A percentile compares a stretch with the other conserved stretches of the same genome.
phyloP scores from a whole-genome alignment of 2,797 vertebrate species.

The Chiloscyllium punctatum region DNA sequence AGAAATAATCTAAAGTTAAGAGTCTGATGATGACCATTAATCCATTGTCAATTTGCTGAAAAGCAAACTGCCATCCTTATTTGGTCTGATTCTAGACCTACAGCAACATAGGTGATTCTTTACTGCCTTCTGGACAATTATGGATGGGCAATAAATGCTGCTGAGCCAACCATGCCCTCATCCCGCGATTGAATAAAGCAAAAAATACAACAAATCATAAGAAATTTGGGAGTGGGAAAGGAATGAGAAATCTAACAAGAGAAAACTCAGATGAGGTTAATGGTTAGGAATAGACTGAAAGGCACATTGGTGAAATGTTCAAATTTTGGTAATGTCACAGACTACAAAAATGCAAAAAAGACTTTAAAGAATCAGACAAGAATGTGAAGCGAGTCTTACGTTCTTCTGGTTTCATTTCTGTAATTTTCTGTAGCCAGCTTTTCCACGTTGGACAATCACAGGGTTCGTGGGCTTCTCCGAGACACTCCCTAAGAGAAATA shows the following conservation, averaged over 20 bases:
- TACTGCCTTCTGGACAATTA: too few species aligned
- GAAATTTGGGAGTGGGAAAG: not conserved
- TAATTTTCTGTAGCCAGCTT: slow-evolving; percentile 90
- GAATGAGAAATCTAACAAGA: not conserved
- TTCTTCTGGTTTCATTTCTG: slow-evolving; percentile 93
- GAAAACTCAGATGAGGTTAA: not conserved
- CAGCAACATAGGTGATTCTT: too few species aligned
- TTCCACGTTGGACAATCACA: slow-evolving; percentile 96
- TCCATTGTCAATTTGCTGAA: too few species aligned
- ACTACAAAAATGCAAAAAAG: not conserved
- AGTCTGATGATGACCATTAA: too few species aligned
- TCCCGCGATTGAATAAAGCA: not conserved
- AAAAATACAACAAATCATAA: not conserved
- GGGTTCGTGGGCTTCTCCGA: slow-evolving; percentile 93
- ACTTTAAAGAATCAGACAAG: not conserved
- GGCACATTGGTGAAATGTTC: not conserved
- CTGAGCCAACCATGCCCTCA: too few species aligned
- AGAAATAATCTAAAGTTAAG: too few species aligned
- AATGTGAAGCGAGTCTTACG: slow-evolving; percentile 60
- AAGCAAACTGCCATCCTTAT: too few species aligned
- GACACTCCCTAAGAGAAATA: slow-evolving; percentile 76
- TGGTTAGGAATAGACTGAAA: not conserved
- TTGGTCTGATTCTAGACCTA: too few species aligned
- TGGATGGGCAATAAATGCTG: too few species aligned
- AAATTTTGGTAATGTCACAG: not conserved